Percentiles rank a stretch among this genome's conserved stretches.
Conservation (phyloP, 2,113 vertebrate genomes). For the Nettapus auritus region DNA sequence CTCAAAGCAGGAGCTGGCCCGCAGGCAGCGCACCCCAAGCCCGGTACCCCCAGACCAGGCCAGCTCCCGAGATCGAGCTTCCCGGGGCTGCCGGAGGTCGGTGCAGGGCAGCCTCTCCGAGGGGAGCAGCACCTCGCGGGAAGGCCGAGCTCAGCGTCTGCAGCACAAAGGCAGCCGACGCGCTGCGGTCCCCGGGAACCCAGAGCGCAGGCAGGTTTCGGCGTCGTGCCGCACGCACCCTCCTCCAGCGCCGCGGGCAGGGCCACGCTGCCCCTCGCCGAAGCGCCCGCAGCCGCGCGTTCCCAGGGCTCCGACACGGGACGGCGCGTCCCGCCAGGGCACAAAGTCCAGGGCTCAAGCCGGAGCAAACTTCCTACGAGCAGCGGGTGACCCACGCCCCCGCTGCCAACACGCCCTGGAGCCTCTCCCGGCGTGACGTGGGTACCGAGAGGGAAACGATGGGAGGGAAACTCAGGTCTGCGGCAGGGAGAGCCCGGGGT, state of each 20-base stretch:
- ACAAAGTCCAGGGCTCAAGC: neutral
- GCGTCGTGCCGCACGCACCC: neutral
- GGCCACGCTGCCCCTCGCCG: neutral
- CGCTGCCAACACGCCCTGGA: rapidly evolving
- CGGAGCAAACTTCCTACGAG: neutral
- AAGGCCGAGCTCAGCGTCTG: neutral
- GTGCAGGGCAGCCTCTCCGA: neutral
- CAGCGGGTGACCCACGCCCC: neutral
- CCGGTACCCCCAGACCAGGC: neutral
- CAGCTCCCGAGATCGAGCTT: rapidly evolving
- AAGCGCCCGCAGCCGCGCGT: neutral
- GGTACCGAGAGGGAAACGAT: rapidly evolving
- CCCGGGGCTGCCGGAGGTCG: neutral
- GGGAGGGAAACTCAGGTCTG: rapidly evolving
- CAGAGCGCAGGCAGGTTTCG: rapidly evolving
- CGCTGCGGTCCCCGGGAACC: neutral
- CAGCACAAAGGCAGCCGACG: neutral
- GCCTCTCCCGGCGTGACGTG: rapidly evolving
- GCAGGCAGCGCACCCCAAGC: neutral
- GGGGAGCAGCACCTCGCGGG: neutral
- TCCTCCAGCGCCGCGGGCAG: rapidly evolving
- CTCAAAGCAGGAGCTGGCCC: neutral
- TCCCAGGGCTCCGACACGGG: neutral
- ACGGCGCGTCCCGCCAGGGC: neutral
- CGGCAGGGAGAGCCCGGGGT: rapidly evolving